Conservation (phyloP, 2,113 vertebrate species). For the Entosphenus tridentatus region DNA sequence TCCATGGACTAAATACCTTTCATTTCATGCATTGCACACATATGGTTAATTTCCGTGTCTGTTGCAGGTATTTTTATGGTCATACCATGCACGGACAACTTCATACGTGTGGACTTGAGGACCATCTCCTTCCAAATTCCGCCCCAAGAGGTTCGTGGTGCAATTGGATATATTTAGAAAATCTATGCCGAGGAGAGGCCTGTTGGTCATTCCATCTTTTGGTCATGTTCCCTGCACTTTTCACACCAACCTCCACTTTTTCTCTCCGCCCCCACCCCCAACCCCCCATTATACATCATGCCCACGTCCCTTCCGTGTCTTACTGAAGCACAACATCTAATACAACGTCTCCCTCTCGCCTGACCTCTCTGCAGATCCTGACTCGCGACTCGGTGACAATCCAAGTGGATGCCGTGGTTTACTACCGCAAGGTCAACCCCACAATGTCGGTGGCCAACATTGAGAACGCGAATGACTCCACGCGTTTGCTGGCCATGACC, state of each 20-base stretch:
- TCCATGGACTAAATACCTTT: too few relatives aligned
- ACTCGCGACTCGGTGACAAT: conserved; percentile 53
- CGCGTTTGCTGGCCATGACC: conserved; percentile 41
- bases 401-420: conserved; percentile 47
- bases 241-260: background rate
- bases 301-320: background rate
- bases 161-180: too few relatives aligned
- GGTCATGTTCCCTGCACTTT: background rate
- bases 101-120: background rate
- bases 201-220: background rate
- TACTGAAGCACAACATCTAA: background rate
- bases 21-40: too few relatives aligned
- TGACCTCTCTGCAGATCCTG: conserved; percentile 25
- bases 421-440: conserved; percentile 35
- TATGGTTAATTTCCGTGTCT: too few relatives aligned
- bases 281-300: too few relatives aligned
- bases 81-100: conserved; percentile 2
- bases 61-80: background rate
- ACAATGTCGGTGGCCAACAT: conserved; percentile 44
- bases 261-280: background rate
- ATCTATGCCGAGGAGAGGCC: background rate
- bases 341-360: background rate
- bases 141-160: background rate
- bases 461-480: conserved; percentile 29
- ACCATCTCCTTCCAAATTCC: conserved; percentile 6